Evolutionary conservation across 2,888 invertebrate genomes (phyloP).

Genomic region (Trissoscelio sp.): DNA sequence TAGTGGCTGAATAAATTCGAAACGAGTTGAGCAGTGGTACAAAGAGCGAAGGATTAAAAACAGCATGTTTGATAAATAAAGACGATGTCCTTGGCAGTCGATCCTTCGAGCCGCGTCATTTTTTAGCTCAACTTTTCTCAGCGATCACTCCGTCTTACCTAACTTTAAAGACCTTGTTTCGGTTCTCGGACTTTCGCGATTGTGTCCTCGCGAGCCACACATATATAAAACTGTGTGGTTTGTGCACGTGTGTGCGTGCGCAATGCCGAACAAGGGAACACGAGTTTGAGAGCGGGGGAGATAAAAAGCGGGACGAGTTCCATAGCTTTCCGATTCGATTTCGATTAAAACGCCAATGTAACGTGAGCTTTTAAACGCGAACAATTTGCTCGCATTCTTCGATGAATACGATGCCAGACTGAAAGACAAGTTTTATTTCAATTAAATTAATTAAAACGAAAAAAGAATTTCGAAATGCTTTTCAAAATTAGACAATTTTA

Average conservation of each 20-base stretch:
- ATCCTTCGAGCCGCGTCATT: slow-evolving; percentile 52
- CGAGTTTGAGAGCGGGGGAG: slow-evolving; percentile 13
- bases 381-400: background rate
- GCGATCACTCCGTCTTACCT: slow-evolving; percentile 53
- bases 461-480: too few relatives aligned
- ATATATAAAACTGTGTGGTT: too few relatives aligned
- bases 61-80: slow-evolving; percentile 53
- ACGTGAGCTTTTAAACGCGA: slow-evolving; percentile 6
- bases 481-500: too few relatives aligned
- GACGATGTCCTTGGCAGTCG: slow-evolving; percentile 52
- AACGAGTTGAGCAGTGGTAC: background rate
- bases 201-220: slow-evolving; percentile 46
- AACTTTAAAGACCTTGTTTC: slow-evolving; percentile 61
- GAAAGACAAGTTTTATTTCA: too few relatives aligned
- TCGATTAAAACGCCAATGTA: slow-evolving; percentile 17
- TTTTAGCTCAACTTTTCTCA: slow-evolving; percentile 56
- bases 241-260: slow-evolving; percentile 14
- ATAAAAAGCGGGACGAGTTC: slow-evolving; percentile 27
- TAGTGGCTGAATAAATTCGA: background rate
- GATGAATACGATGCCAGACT: background rate
- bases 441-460: too few relatives aligned
- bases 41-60: slow-evolving; percentile 23
- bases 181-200: slow-evolving; percentile 45
- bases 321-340: slow-evolving; percentile 31
- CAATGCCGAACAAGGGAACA: slow-evolving; percentile 24